phyloP scores from a whole-genome alignment of 37 sponge, comb jelly and placozoan species.

The Hormiphora californensis region DNA sequence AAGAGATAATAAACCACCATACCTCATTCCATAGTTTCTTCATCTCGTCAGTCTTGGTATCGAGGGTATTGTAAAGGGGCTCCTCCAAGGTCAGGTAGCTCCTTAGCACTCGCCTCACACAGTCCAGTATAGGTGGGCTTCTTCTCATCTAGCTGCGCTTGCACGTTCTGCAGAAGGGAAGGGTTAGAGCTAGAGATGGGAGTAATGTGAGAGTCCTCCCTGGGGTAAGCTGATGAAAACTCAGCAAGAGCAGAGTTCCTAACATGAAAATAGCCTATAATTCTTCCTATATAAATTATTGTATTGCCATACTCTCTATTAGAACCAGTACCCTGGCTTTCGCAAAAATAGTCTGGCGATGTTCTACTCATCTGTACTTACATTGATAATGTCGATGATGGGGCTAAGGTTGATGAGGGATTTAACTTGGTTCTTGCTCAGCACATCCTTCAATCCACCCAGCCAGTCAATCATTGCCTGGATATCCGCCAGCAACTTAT shows the following conservation, averaged over 20 bases:
- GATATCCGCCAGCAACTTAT: slow-evolving; percentile 8
- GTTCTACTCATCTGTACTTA: background rate
- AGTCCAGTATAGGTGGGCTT: slow-evolving; percentile 26
- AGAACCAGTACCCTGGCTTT: no score
- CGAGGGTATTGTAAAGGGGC: background rate
- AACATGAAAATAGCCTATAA: no score
- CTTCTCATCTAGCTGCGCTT: slow-evolving; percentile 42
- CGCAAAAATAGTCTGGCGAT: no score
- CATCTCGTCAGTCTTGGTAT: slow-evolving; percentile 37
- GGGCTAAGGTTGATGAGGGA: slow-evolving; percentile 22
- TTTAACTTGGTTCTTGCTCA: slow-evolving; percentile 17
- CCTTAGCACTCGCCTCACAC: slow-evolving; percentile 51
- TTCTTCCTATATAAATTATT: no score
- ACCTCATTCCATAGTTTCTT: slow-evolving; percentile 55
- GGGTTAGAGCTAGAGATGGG: no score
- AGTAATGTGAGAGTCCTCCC: no score
- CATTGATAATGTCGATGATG: slow-evolving; percentile 26
- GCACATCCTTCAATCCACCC: slow-evolving; percentile 15
- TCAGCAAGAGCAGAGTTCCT: no score
- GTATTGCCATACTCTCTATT: no score
- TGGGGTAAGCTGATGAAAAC: no score
- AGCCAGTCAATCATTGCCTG: slow-evolving; percentile 25
- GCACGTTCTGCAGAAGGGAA: slow-evolving; percentile 9
- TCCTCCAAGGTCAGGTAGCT: slow-evolving; percentile 26
- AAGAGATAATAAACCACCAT: no score